Conservation (phyloP, 2,888 invertebrate species). For the Rhodophaea formosa region DNA sequence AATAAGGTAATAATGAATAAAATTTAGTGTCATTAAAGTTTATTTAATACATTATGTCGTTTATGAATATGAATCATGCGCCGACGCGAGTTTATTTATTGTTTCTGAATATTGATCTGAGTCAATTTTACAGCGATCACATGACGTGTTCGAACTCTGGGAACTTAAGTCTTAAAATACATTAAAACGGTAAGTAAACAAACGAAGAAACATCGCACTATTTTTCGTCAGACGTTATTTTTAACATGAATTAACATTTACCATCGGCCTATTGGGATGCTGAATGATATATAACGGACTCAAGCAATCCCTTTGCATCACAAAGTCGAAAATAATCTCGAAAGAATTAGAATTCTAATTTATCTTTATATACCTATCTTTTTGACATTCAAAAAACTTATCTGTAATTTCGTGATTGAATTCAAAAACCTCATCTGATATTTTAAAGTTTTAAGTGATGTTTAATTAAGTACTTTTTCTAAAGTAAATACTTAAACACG, state of each 20-base stretch:
- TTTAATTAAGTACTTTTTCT: no score
- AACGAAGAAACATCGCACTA: neutral
- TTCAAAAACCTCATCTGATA: no score
- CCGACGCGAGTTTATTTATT: neutral
- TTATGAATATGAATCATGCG: neutral
- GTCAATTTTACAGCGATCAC: neutral
- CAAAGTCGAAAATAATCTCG: neutral
- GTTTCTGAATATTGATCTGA: neutral
- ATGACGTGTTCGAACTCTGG: neutral
- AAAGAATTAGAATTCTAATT: neutral
- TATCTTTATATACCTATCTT: no score
- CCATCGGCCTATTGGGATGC: neutral
- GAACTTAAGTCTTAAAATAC: neutral
- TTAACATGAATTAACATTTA: neutral
- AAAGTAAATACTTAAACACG: no score
- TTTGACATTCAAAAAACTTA: no score
- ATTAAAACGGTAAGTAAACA: neutral
- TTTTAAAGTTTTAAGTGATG: no score
- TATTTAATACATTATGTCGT: neutral
- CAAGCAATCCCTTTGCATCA: neutral
- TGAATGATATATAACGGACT: neutral
- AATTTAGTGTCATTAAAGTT: no score
- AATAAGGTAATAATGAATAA: no score
- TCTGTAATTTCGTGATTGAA: no score
- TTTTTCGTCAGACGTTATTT: neutral